These are phyloP conservation scores for Gastracanthus pulcherrimus DNA, from an alignment of 2,888 invertebrate genomes.

Conservation along the genomic window DNA sequence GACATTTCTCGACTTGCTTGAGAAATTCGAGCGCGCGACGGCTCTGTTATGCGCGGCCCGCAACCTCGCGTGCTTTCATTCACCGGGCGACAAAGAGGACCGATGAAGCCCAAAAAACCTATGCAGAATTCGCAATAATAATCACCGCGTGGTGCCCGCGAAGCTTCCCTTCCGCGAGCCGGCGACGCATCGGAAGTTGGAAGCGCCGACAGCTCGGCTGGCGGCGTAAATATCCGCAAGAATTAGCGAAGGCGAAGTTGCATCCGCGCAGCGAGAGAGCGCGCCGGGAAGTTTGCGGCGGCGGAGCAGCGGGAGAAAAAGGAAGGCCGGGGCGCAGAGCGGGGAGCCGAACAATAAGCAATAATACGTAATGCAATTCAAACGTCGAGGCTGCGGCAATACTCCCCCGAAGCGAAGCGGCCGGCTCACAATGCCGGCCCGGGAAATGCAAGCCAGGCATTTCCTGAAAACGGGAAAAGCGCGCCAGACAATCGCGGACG, in stretches of 20 bases:
- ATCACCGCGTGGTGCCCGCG: not conserved
- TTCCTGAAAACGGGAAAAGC: constrained; percentile 66
- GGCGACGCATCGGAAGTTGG: too few species aligned
- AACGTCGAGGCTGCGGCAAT: constrained; percentile 73
- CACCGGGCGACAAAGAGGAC: not conserved
- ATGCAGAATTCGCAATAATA: constrained; percentile 17
- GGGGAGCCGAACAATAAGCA: constrained; percentile 74
- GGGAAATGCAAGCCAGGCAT: constrained; percentile 73
- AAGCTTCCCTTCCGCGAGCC: too few species aligned
- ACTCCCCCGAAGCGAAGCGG: constrained; percentile 64
- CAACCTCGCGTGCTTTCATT: constrained; percentile 23
- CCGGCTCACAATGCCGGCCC: constrained; percentile 67
- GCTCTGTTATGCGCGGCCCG: not conserved
- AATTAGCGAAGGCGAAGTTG: constrained; percentile 61
- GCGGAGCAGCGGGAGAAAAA: constrained; percentile 50
- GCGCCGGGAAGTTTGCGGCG: constrained; percentile 11
- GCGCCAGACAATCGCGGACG: constrained; percentile 67
- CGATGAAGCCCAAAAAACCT: too few species aligned
- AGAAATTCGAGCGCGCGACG: constrained; percentile 46
- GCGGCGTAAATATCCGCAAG: constrained; percentile 59
- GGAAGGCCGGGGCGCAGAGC: constrained; percentile 66
- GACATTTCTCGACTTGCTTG: constrained; percentile 59
- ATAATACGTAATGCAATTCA: constrained; percentile 76
- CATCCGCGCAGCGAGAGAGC: constrained; percentile 52
- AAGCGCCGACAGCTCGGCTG: too few species aligned